Base-by-base conservation (phyloP, 2,797 vertebrate genomes). In the Gallinago solitaria region DNA sequence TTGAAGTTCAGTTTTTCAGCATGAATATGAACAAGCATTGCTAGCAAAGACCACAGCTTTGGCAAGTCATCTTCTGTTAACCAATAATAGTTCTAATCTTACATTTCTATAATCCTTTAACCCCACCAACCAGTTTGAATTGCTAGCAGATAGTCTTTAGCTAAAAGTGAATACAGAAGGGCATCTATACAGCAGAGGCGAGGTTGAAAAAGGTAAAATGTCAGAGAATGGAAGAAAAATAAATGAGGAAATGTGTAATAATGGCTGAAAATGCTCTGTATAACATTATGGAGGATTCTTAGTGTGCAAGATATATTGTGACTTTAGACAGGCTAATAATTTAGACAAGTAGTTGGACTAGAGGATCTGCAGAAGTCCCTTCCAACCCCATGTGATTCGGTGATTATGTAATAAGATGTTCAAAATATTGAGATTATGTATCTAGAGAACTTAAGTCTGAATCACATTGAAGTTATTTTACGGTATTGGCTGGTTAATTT, bases 1-100 rank as follows among this genome's bases (percentile, higher is more conserved):
- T 9, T 50, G 15, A 81, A 82, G 12, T 25, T 74, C n/a, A 27
- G 9, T 20, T 82, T 98, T 98, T 97, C 51, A 85, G 17, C 23
- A 33, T 39, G 7, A 67, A 43, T 61, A 50, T 33, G 39, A 69
- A 24, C 28, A 57, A 39, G 5, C 2, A 50, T 65, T 76, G 83
- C 37, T 64, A 51, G 48, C 8, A 82, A 56, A 27, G 7, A 13
- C n/a, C 23, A 27, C 23, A 59, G 28, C 2, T 25, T 82, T 51
- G n/a, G 12, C 5, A 77, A 45, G 6, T 75, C 16, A 15, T 73
- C 25, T 54, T 78, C 48, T 73, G 19, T 59, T 80, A 78, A 69
- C 6, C 3, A 11, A 37, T 32, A 67, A 12, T 51, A 81, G 50
- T 91, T 79, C 64, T 39, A 19, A 54, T 59, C 71, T 91, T 61